Conservation (phyloP, 2,113 vertebrate species). For the Loxodonta africana region DNA sequence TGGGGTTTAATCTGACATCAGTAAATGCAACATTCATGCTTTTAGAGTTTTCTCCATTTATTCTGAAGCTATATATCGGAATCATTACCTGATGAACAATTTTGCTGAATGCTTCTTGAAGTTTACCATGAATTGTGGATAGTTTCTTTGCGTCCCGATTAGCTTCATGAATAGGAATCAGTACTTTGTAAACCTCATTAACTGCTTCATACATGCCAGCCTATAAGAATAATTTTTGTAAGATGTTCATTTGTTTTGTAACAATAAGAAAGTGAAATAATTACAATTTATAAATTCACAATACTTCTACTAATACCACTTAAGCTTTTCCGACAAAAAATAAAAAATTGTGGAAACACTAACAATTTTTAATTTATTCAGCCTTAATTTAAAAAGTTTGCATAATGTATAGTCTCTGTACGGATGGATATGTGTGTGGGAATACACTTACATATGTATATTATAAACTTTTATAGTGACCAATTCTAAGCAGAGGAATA, state of each 20-base stretch:
- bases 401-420: neutral
- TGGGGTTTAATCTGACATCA: neutral
- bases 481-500: constrained; percentile 42
- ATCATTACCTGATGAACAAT: constrained; percentile 98
- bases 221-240: constrained; percentile 86
- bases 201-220: constrained; percentile 99
- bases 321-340: constrained; percentile 47
- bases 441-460: neutral
- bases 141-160: constrained; percentile 99
- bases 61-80: constrained; percentile 73
- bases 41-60: constrained; percentile 57
- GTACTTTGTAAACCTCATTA: constrained; percentile 99
- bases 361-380: constrained; percentile 49
- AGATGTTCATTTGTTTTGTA: constrained; percentile 48
- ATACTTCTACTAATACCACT: constrained; percentile 39
- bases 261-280: constrained; percentile 26
- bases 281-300: constrained; percentile 47
- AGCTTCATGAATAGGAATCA: constrained; percentile 98
- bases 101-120: constrained; percentile 99
- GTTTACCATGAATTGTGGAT: constrained; percentile 99
- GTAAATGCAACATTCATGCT: constrained; percentile 56
- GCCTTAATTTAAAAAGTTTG: constrained; percentile 45
- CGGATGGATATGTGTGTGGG: neutral
- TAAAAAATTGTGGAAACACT: neutral
- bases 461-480: constrained; percentile 36